Conservation (phyloP, 2,113 vertebrate genomes). For the Mustelus asterias region DNA sequence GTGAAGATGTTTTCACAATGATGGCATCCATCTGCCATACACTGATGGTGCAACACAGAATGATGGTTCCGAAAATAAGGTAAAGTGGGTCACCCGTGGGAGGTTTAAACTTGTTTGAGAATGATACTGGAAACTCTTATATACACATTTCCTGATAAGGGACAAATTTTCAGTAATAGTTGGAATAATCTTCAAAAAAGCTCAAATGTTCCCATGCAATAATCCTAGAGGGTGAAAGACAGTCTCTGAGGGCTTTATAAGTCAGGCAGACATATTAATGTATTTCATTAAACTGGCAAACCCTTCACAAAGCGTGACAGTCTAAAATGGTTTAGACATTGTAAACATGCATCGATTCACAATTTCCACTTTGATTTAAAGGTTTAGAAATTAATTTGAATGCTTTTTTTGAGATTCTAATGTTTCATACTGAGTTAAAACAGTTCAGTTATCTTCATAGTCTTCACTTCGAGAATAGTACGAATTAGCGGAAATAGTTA, state of each 20-base stretch:
- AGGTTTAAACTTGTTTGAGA: not conserved
- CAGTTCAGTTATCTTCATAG: not conserved
- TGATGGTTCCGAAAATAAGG: conserved; percentile 98
- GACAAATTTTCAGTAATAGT: not conserved
- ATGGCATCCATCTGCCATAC: conserved; percentile 95
- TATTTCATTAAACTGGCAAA: not conserved
- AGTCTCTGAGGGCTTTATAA: not conserved
- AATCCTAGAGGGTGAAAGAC: not conserved
- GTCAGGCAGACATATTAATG: not conserved
- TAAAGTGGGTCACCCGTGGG: conserved; percentile 44
- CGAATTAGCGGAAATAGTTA: not conserved
- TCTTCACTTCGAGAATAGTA: not conserved
- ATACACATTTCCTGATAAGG: not conserved
- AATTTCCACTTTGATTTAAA: not conserved
- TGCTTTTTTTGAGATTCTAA: not conserved
- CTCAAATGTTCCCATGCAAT: not conserved
- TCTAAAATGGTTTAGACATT: not conserved
- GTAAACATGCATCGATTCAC: not conserved
- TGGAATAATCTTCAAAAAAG: not conserved
- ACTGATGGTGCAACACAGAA: conserved; percentile 92
- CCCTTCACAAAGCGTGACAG: not conserved
- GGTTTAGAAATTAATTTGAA: not conserved
- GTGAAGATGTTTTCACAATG: conserved; percentile 79
- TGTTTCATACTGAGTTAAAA: no score
- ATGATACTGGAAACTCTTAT: not conserved